A percentile compares a stretch with the other conserved stretches of the same genome.
These are phyloP conservation scores for Prunella himalayana DNA, from an alignment of 2,113 vertebrate species.

Conservation along the genomic window DNA sequence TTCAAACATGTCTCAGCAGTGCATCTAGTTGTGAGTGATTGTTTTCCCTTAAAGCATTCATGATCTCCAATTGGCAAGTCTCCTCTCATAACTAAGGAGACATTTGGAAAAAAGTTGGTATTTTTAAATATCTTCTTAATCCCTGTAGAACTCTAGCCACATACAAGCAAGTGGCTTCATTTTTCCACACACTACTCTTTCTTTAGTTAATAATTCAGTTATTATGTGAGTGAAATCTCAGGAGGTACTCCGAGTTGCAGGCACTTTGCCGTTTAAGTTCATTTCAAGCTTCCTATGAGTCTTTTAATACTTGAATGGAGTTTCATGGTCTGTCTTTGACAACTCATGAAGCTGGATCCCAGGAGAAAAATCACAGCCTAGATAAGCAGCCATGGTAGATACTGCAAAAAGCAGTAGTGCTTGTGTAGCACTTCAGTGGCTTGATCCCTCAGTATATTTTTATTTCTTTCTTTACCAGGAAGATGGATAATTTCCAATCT, in stretches of 20 bases:
- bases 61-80: not conserved
- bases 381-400: not conserved
- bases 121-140: constrained; percentile 32
- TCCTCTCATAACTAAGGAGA: not conserved
- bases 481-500: constrained; percentile 15
- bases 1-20: not conserved
- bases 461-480: not conserved
- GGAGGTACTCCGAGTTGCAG: not conserved
- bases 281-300: constrained; percentile 6
- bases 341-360: not conserved
- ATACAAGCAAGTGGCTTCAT: not conserved
- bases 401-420: constrained; percentile 13
- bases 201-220: constrained; percentile 27
- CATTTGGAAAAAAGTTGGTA: not conserved
- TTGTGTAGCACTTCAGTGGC: not conserved
- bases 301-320: constrained; percentile 9
- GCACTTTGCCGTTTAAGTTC: not conserved
- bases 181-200: not conserved
- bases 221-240: not conserved
- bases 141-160: not conserved
- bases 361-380: constrained; percentile 1
- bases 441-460: not conserved
- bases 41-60: not conserved
- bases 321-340: not conserved
- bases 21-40: not conserved